Percentiles rank a stretch among this genome's conserved stretches.
phyloP scores from a whole-genome alignment of 2,888 invertebrate species.

The Meandrusa payeni region DNA sequence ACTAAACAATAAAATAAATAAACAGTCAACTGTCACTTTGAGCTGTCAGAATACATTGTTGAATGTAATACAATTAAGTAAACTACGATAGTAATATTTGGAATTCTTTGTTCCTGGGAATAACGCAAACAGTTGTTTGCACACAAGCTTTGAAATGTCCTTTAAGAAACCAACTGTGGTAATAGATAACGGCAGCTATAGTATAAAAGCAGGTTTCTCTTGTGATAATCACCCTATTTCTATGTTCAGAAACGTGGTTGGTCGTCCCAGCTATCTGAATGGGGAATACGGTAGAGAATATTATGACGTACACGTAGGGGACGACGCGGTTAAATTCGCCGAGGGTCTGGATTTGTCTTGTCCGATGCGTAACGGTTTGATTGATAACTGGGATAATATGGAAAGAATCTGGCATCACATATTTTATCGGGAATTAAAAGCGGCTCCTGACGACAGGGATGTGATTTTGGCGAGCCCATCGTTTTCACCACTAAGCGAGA shows the following conservation, averaged over 20 bases:
- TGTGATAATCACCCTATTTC: slow-evolving; percentile 68
- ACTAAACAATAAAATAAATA: no score
- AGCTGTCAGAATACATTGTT: no score
- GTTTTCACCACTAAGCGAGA: slow-evolving; percentile 46
- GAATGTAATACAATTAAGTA: no score
- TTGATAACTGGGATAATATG: slow-evolving; percentile 68
- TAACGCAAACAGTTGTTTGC: no score
- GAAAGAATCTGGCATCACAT: slow-evolving; percentile 65
- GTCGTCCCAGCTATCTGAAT: slow-evolving; percentile 51
- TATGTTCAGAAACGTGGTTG: slow-evolving; percentile 60
- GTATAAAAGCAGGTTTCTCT: slow-evolving; percentile 63
- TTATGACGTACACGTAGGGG: slow-evolving; percentile 60
- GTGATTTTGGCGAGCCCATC: slow-evolving; percentile 49
- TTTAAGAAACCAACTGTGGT: slow-evolving; percentile 61
- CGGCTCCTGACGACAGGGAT: slow-evolving; percentile 61
- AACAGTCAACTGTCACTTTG: no score
- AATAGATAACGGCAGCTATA: slow-evolving; percentile 61
- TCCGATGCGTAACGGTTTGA: slow-evolving; percentile 50
- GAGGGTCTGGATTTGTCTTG: slow-evolving; percentile 46
- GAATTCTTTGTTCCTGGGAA: no score
- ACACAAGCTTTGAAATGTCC: slow-evolving; percentile 41
- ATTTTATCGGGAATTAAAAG: slow-evolving; percentile 60
- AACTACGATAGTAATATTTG: no score
- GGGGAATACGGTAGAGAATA: slow-evolving; percentile 50
- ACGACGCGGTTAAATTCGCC: slow-evolving; percentile 41